A percentile compares a stretch with the other conserved stretches of the same genome.
These are phyloP conservation scores for Nephrotoma appendiculata DNA, from an alignment of 2,888 invertebrate genomes.

Conservation along the genomic window DNA sequence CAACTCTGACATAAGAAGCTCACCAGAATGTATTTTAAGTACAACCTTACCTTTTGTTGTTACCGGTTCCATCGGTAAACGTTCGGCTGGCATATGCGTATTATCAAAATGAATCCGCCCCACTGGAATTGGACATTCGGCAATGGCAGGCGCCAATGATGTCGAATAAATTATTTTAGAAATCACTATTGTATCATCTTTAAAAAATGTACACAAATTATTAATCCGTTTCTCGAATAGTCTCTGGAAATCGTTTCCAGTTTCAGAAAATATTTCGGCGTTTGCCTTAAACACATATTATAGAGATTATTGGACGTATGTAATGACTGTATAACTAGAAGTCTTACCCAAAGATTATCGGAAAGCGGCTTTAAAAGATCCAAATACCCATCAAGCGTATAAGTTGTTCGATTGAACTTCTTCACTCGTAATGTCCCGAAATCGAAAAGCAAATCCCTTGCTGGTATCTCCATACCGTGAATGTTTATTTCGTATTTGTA, in stretches of 20 bases:
- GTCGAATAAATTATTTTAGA: not conserved
- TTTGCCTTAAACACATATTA: not conserved
- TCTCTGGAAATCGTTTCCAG: not conserved
- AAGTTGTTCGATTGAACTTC: not conserved
- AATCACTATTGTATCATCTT: not conserved
- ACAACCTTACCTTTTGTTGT: not conserved
- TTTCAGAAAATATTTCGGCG: not conserved
- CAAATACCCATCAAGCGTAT: not conserved
- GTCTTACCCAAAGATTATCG: not conserved
- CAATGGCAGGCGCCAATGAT: not conserved
- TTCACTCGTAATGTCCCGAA: not conserved
- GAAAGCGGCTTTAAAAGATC: not conserved
- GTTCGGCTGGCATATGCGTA: not conserved
- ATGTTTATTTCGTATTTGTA: not conserved
- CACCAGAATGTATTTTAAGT: not conserved
- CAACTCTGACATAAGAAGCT: not conserved
- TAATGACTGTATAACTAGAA: not conserved
- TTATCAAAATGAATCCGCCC: not conserved
- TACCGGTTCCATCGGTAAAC: not conserved
- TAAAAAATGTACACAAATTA: not conserved
- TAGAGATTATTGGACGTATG: not conserved
- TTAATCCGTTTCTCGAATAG: not conserved
- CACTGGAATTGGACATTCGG: not conserved
- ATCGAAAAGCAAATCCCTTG: not conserved
- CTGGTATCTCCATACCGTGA: not conserved